These are phyloP conservation scores for Athene noctua DNA, from an alignment of 2,113 vertebrate genomes.

Conservation along the genomic window DNA sequence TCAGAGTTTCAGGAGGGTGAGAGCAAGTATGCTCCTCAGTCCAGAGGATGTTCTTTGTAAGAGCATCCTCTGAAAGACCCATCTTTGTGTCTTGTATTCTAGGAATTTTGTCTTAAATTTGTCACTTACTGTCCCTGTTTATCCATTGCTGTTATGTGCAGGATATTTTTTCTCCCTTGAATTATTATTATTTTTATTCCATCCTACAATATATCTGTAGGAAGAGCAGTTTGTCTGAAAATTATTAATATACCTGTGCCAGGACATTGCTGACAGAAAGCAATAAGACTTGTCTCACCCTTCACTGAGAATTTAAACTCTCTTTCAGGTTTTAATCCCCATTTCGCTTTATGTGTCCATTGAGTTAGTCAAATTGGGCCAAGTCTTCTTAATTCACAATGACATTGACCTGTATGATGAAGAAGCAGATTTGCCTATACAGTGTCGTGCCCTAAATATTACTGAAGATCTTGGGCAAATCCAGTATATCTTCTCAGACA, in stretches of 20 bases:
- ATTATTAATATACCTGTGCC: not conserved
- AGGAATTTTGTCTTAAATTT: not conserved
- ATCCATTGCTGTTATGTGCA: not conserved
- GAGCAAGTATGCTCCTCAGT: not conserved
- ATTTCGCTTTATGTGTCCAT: constrained; percentile 82
- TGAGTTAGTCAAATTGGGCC: constrained; percentile 79
- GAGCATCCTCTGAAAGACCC: not conserved
- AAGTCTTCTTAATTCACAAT: constrained; percentile 78
- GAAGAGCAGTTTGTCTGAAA: not conserved
- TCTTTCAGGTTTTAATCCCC: constrained; percentile 79
- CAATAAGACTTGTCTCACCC: not conserved
- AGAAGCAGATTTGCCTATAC: constrained; percentile 67
- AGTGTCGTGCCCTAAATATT: constrained; percentile 79
- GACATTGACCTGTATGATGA: constrained; percentile 81
- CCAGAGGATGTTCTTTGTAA: not conserved
- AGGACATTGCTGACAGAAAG: not conserved
- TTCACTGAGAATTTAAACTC: not conserved
- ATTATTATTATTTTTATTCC: not conserved
- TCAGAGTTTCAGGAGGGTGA: not conserved
- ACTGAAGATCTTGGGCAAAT: constrained; percentile 83
- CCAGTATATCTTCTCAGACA: constrained; percentile 82
- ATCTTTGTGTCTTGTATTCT: not conserved
- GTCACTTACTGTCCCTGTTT: not conserved
- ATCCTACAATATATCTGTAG: not conserved
- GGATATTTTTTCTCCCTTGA: not conserved